phyloP scores from a whole-genome alignment of 2,113 vertebrate species.

The Solenodon paradoxus region DNA sequence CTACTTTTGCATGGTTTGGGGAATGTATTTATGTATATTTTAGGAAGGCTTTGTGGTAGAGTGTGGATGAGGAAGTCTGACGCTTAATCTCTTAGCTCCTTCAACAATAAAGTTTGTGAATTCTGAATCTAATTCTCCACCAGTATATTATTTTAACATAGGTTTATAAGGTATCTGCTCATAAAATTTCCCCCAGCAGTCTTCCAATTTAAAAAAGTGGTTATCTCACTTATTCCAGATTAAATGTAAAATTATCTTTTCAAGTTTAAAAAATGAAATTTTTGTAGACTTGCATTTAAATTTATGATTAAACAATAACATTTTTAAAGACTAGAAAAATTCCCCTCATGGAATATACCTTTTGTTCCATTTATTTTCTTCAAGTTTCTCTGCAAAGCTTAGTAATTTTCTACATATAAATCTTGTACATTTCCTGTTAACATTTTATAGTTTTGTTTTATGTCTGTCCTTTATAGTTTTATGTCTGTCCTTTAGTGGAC shows the following conservation, averaged over 20 bases:
- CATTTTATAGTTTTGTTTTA: constrained; percentile 10
- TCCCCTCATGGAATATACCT: not conserved
- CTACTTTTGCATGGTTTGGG: not conserved
- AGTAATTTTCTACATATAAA: not conserved
- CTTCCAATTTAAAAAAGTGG: not conserved
- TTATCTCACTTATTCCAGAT: constrained; percentile 31
- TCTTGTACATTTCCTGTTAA: not conserved
- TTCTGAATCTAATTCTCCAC: not conserved
- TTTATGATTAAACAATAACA: not conserved
- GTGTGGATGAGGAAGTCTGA: not conserved
- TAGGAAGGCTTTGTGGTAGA: not conserved
- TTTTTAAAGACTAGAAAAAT: constrained; percentile 22
- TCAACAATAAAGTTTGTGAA: constrained; percentile 9
- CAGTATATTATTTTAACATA: not conserved
- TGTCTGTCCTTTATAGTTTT: constrained; percentile 13
- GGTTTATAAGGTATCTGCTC: not conserved
- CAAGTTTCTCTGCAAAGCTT: not conserved
- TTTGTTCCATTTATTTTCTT: not conserved
- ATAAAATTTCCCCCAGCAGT: constrained; percentile 12
- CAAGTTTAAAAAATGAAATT: constrained; percentile 4
- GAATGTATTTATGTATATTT: not conserved
- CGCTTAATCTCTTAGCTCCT: not conserved
- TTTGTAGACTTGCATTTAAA: not conserved
- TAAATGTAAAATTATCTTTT: not conserved
- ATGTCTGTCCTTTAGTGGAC: not conserved